Evolutionary conservation across 2,113 vertebrate genomes (phyloP).

Genomic region (Raja brachyura): DNA sequence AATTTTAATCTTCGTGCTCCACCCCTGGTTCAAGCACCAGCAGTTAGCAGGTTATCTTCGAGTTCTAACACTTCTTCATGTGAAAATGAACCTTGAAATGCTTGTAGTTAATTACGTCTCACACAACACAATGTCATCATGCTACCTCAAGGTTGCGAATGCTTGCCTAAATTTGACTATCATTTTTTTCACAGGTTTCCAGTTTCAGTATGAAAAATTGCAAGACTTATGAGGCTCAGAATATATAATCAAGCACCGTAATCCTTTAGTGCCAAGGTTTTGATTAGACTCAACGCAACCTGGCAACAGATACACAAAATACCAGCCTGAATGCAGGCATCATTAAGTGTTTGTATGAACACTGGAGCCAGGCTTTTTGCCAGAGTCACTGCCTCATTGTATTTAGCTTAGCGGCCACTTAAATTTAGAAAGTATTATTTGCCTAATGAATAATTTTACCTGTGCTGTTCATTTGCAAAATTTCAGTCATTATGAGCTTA

Average conservation of each 20-base stretch:
- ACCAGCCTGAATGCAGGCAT: neutral
- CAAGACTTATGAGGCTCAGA: neutral
- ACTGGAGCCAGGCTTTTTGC: neutral
- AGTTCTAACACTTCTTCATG: neutral
- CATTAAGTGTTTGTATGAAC: neutral
- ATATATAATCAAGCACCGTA: neutral
- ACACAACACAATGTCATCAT: neutral
- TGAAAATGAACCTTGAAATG: neutral
- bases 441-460: neutral
- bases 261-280: neutral
- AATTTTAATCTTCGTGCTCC: neutral
- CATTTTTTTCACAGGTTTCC: neutral
- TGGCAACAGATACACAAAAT: neutral
- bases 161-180: neutral
- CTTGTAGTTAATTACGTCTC: neutral
- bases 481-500: neutral
- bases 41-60: neutral
- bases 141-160: neutral
- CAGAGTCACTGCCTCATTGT: neutral
- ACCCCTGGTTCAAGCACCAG: neutral
- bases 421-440: neutral
- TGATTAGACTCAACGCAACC: neutral
- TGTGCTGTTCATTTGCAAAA: neutral
- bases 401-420: neutral
- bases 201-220: conserved; percentile 3